Conservation (phyloP, 2,888 invertebrate genomes). For the Phrixothrix hirtus region DNA sequence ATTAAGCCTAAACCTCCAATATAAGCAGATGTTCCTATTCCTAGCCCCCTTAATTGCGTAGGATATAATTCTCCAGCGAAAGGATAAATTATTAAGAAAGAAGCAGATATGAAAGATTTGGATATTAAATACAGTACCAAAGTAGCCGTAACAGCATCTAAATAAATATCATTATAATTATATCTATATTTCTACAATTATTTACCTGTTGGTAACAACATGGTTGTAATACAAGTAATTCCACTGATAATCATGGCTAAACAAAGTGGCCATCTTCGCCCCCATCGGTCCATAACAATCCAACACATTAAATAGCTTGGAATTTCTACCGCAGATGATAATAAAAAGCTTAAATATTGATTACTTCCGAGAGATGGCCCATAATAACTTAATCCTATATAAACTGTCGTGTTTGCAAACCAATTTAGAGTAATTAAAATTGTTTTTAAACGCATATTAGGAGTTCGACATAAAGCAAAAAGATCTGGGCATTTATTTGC, state of each 20-base stretch:
- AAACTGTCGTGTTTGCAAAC: conserved; percentile 92
- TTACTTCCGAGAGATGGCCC: conserved; percentile 86
- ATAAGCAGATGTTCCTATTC: conserved; percentile 89
- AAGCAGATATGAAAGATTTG: conserved; percentile 88
- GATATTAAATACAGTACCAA: conserved; percentile 77
- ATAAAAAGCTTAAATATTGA: conserved; percentile 85
- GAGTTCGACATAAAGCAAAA: conserved; percentile 73
- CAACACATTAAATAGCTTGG: conserved; percentile 88
- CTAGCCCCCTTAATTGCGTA: conserved; percentile 84
- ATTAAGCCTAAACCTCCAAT: conserved; percentile 87
- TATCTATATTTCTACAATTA: neutral
- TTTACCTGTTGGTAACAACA: conserved; percentile 77
- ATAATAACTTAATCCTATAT: conserved; percentile 89
- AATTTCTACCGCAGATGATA: conserved; percentile 85
- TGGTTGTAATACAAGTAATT: conserved; percentile 81
- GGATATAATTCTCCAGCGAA: conserved; percentile 92
- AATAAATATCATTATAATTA: conserved; percentile 8
- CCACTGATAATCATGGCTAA: conserved; percentile 85
- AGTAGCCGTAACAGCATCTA: conserved; percentile 76
- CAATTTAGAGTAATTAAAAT: conserved; percentile 83
- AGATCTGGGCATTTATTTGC: conserved; percentile 61
- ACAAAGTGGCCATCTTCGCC: conserved; percentile 86
- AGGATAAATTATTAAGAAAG: conserved; percentile 89
- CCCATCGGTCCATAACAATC: conserved; percentile 87
- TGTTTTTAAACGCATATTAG: conserved; percentile 88